These are phyloP conservation scores for Alaudala cheleensis DNA, from an alignment of 2,113 vertebrate species.

Conservation along the genomic window DNA sequence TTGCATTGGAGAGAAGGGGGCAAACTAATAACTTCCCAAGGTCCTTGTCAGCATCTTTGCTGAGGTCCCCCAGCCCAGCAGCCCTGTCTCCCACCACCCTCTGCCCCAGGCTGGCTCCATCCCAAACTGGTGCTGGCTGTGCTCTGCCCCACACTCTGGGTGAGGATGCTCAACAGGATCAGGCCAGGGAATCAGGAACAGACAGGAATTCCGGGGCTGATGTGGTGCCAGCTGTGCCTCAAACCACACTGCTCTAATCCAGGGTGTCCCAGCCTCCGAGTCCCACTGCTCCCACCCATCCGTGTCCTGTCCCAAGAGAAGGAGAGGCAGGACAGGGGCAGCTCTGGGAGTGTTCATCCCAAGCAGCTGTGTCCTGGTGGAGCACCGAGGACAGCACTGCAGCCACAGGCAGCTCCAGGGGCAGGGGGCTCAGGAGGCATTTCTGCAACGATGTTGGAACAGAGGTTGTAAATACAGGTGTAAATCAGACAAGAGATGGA, in stretches of 20 bases:
- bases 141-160: rapidly evolving
- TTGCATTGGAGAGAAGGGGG: not conserved
- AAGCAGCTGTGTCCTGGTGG: no score
- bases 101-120: not conserved
- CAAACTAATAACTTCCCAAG: not conserved
- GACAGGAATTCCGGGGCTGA: not conserved
- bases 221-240: not conserved
- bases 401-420: not conserved
- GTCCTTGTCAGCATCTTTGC: not conserved
- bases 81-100: not conserved
- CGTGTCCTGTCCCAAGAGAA: rapidly evolving
- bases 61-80: not conserved
- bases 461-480: not conserved
- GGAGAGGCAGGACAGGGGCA: not conserved
- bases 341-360: not conserved
- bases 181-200: not conserved
- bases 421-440: not conserved
- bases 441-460: not conserved
- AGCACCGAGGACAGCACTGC: no score
- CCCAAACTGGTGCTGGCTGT: not conserved
- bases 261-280: not conserved
- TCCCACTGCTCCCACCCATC: not conserved
- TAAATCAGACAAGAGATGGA: not conserved
- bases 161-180: no score
- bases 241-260: not conserved